Base-by-base conservation (phyloP, 1,140 invertebrate species). In the Drosophila kikkawai region DNA sequence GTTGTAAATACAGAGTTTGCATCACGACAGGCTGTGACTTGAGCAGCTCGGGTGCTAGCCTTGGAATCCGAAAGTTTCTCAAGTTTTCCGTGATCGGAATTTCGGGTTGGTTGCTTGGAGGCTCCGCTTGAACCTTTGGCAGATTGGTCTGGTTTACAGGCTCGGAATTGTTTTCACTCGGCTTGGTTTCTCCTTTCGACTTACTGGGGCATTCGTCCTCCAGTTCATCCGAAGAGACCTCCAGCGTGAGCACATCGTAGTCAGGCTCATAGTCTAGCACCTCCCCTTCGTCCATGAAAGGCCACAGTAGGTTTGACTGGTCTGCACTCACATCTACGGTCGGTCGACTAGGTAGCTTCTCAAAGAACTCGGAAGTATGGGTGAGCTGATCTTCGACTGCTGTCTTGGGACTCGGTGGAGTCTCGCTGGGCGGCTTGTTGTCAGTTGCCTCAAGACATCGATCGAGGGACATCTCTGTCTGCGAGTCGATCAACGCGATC, bases 171-270 rank as follows among this genome's bases (percentile, higher is more conserved):
- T 47, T 29, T 19, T 47, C 36, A 29, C 4, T 32, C 6, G 34
- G 19, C 32, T 48, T 53, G 5, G 29, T 1, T 13, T 19, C 3
- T 0, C 7, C 4, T 13, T 13, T 36, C 12, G 42, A 2, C 15
- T 64, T 45, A 5, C 3, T 1, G 4, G 36, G 0, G 9, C 29
- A 8, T 13, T 39, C 53, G 2, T 84, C 67, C 7, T 88, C 75
- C 12, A 79, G 67, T 3, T 51, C 70, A 29, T 80, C 47, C 50
- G 75, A 90, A 3, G 81, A 82, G 8, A 79, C 57, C 3, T 56
- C 50, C 22, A 90, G 58, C 8, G 86, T 82, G 6, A 90, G 37
- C 0, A 61, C 42, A 65, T 90, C 85, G 13, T 61, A 48, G 44
- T 73, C 69, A 0, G 63, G 67, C 11, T 73, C 63, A 6, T 71